A percentile compares a stretch with the other conserved stretches of the same genome.
Conservation (phyloP, 2,888 invertebrate genomes). For the Leptarthrus brevirostris region DNA sequence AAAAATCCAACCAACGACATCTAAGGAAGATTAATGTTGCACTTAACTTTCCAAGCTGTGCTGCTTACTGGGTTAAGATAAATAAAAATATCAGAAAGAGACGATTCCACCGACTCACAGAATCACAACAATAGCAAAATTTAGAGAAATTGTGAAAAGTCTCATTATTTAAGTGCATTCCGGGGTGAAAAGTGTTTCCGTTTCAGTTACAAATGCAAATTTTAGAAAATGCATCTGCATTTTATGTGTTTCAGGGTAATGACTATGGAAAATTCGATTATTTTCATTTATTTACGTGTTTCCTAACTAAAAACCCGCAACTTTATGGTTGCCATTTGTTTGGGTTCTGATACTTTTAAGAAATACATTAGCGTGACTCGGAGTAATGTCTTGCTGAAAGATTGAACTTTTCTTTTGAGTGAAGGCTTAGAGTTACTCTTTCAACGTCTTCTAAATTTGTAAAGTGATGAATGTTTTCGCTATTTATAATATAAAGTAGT, state of each 20-base stretch:
- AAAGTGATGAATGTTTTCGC: too few species aligned
- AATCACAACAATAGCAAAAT: conserved; percentile 28
- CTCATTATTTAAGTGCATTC: conserved; percentile 17
- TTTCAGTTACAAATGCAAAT: conserved; percentile 12
- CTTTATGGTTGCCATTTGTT: background rate
- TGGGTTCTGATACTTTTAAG: background rate
- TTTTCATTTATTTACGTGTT: background rate
- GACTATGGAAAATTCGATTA: conserved; percentile 1
- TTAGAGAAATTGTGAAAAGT: conserved; percentile 13
- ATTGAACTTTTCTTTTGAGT: too few species aligned
- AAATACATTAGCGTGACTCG: background rate
- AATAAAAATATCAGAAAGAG: conserved; percentile 30
- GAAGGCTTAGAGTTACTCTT: too few species aligned
- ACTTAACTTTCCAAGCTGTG: conserved; percentile 18
- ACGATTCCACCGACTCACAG: background rate
- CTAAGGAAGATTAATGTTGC: conserved; percentile 43
- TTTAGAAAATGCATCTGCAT: conserved; percentile 9
- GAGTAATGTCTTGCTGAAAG: background rate
- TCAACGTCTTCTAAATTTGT: too few species aligned
- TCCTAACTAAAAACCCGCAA: background rate
- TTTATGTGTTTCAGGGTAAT: background rate
- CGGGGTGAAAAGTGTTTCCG: conserved; percentile 11
- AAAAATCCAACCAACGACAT: conserved; percentile 38
- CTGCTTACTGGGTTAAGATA: conserved; percentile 25
- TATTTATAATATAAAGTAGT: too few species aligned